Percentiles rank a stretch among this genome's conserved stretches.
Conservation (phyloP, 1,140 invertebrate genomes). For the Phortica variegata region DNA sequence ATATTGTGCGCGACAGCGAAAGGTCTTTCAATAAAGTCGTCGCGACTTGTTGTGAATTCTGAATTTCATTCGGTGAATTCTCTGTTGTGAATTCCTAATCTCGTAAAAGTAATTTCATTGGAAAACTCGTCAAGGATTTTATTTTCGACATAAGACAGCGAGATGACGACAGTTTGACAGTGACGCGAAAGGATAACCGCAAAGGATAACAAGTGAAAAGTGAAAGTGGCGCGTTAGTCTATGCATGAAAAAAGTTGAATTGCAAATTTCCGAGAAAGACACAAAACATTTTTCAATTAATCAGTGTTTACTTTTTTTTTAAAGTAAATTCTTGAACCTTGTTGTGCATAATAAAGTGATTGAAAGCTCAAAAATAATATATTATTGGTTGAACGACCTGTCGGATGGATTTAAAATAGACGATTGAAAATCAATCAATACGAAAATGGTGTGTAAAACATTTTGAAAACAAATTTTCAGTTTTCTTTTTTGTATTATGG, state of each 20-base stretch:
- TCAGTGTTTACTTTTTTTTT: neutral
- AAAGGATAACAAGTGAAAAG: slow-evolving; percentile 12
- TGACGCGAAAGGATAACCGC: slow-evolving; percentile 19
- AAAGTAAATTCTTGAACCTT: too few relatives aligned
- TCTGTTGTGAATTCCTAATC: slow-evolving; percentile 9
- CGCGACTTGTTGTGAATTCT: slow-evolving; percentile 4
- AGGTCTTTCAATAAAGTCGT: neutral
- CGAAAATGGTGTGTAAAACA: too few relatives aligned
- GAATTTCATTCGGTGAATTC: neutral
- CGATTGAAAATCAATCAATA: too few relatives aligned
- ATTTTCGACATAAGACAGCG: slow-evolving; percentile 7
- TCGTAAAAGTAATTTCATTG: slow-evolving; percentile 3
- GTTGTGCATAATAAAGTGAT: too few relatives aligned
- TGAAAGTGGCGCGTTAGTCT: too few relatives aligned
- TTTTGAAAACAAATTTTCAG: too few relatives aligned
- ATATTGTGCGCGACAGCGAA: slow-evolving; percentile 4
- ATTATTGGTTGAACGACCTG: too few relatives aligned
- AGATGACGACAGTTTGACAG: slow-evolving; percentile 20
- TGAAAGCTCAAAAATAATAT: too few relatives aligned
- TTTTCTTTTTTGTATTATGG: too few relatives aligned
- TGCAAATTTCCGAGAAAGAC: neutral
- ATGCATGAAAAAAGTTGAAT: neutral
- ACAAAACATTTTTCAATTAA: neutral
- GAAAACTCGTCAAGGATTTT: slow-evolving; percentile 3
- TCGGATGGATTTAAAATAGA: too few relatives aligned